phyloP scores from a whole-genome alignment of 2,113 vertebrate genomes.

The Andinoacara biseriatus region DNA sequence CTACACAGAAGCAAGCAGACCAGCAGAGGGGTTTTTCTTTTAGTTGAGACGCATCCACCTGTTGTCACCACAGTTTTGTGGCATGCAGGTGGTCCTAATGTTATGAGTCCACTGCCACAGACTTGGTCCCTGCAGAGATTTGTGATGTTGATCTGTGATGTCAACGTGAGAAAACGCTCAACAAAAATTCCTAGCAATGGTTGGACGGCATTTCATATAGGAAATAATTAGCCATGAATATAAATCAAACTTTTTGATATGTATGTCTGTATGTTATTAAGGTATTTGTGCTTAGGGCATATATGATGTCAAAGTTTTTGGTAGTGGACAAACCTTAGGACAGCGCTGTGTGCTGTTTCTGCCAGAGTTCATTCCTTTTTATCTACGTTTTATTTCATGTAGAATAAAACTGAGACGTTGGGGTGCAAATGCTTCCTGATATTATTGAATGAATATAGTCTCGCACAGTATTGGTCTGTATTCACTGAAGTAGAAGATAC shows the following conservation, averaged over 20 bases:
- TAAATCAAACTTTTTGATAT: not conserved
- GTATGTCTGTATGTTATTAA: not conserved
- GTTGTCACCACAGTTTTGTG: not conserved
- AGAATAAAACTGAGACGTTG: not conserved
- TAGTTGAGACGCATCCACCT: not conserved
- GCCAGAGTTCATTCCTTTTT: not conserved
- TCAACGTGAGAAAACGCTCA: not conserved
- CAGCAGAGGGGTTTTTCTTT: not conserved
- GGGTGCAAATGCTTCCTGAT: not conserved
- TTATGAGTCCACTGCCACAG: not conserved
- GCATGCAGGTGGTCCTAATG: conserved; percentile 8
- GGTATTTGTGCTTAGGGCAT: not conserved
- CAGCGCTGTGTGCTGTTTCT: not conserved
- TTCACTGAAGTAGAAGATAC: not conserved
- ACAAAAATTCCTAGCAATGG: not conserved
- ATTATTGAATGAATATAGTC: not conserved
- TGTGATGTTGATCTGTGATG: too few relatives aligned
- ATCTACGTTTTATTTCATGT: not conserved
- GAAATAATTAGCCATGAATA: not conserved
- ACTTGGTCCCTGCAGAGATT: not conserved
- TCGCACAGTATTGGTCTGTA: not conserved
- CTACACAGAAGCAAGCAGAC: conserved; percentile 32
- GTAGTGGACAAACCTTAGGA: not conserved
- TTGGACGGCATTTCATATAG: not conserved
- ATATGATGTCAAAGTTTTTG: not conserved